Base-by-base conservation (phyloP, 1,140 invertebrate species). In the Bombus sibiricus region DNA sequence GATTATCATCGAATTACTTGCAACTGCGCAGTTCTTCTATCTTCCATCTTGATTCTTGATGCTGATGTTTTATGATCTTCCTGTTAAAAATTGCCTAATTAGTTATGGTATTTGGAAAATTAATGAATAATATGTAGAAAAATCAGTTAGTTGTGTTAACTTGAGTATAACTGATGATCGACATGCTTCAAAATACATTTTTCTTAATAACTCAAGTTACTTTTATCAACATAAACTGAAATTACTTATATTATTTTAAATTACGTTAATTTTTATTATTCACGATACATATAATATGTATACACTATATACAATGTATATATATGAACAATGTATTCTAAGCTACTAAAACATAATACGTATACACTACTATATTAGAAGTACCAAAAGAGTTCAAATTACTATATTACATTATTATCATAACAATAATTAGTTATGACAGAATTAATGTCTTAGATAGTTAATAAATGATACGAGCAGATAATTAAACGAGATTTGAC, bases 21-120 rank as follows among this genome's bases (percentile, higher is more conserved):
- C 4, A 75, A 81, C 34, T 85, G 78, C 84, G 79, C 78, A 81
- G 71, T 85, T 81, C 1, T 34, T 32, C 18, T 9, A 32, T 28
- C 8, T 47, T 18, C 18, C 6, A 78, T 59, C 37, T 57, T 25
- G n/a, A 32, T 34, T 37, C 22, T 68, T 37, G 6, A 25, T 34
- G 6, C 1, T 34, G 18, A 32, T 73, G 34, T 74, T 9, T 34
- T 39, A 4, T 8, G 18, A 6, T 53, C 2, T 12, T 18, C 41
- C 71, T 73, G 15, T 32, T 18, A 13, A 73, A 43, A n/a, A 72
- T 72, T 72, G 15, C 28, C 12, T 18, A 8, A 72, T 43, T 72
- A 43, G 18, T 69, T 39, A 71, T 39, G 25, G 1, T 12, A 39
- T 0, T 25, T n/a, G 25, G 0, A 34, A 25, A 3, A 68, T 39